phyloP scores from a whole-genome alignment of 2,888 invertebrate genomes.

The Acanthosepion esculentum region DNA sequence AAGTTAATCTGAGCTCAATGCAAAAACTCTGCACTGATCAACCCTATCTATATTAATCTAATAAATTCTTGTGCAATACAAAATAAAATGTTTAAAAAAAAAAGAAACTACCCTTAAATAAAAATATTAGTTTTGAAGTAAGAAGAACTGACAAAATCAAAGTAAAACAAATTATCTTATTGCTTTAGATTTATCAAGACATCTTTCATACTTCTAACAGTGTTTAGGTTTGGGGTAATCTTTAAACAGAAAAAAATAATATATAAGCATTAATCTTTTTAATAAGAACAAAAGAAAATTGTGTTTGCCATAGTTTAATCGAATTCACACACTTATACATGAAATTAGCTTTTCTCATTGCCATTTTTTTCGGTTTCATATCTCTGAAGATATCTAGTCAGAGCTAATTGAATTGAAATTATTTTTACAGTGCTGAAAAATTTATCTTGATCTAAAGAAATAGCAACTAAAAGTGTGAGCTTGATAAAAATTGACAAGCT shows the following conservation, averaged over 20 bases:
- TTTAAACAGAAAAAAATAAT: background rate
- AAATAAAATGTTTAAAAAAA: background rate
- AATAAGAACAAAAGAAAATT: background rate
- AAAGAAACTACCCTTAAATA: background rate
- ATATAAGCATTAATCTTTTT: background rate
- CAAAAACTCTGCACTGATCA: background rate
- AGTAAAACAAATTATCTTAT: conserved; percentile 17
- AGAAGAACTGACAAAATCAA: background rate
- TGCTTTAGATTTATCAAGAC: background rate
- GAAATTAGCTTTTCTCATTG: background rate
- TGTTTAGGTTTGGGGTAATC: background rate
- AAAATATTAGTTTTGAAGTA: background rate
- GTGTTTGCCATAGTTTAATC: no score
- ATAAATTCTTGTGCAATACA: background rate
- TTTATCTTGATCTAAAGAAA: conserved; percentile 3
- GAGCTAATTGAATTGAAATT: background rate
- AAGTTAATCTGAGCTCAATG: background rate
- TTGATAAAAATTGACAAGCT: background rate
- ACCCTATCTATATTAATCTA: background rate
- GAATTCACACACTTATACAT: background rate
- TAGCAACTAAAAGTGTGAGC: background rate
- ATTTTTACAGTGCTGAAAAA: background rate
- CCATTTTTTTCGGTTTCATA: background rate
- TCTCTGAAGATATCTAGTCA: background rate
- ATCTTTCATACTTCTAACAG: background rate